Base-by-base conservation (phyloP, 2,888 invertebrate genomes). In the Ophonus ardosiacus region DNA sequence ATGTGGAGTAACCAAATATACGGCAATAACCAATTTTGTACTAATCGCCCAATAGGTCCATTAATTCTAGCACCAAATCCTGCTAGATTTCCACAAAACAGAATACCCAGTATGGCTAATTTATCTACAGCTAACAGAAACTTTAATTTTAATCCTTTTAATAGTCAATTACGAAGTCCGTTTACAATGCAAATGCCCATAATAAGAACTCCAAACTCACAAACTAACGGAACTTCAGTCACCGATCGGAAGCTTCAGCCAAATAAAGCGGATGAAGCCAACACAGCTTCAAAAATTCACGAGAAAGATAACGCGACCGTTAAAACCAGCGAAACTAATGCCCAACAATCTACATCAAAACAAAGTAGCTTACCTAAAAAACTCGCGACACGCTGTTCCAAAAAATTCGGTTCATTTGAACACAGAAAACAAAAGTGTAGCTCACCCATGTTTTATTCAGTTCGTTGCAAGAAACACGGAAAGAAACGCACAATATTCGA, bases 381-480 rank as follows among this genome's bases (percentile, higher is more conserved):
- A 87, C 57, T 76, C 78, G 24, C 17, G 81, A 15, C 86, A 87
- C 24, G 86, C 87, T 68, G 86, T 86, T n/a, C 88, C 88, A 84
- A 90, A 90, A 87, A 88, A 24, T 91, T 90, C 85, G 88, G 89
- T 78, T 91, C 91, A 1, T 87, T 91, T 57, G 90, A 90, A 82
- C 86, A 90, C 15, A 90, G 89, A 86, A 91, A 91, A 85, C 91
- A 91, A 86, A 90, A 89, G 86, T 91, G 91, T 86, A 91, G 91
- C 88, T 91, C 91, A 0, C 91, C 91, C 1, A 91, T 91, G 13
- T 91, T 91, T 87, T 91, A 91, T 86, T 91, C 91, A 0, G 90
- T 91, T 89, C 89, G 91, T 8, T 91, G 91, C 85, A 91, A 90
- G 86, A 91, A 91, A 86, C 91, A 91, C 86, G 90, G 90, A 0